Evolutionary conservation across 1,140 invertebrate genomes (phyloP).

Genomic region (Venturia canescens): DNA sequence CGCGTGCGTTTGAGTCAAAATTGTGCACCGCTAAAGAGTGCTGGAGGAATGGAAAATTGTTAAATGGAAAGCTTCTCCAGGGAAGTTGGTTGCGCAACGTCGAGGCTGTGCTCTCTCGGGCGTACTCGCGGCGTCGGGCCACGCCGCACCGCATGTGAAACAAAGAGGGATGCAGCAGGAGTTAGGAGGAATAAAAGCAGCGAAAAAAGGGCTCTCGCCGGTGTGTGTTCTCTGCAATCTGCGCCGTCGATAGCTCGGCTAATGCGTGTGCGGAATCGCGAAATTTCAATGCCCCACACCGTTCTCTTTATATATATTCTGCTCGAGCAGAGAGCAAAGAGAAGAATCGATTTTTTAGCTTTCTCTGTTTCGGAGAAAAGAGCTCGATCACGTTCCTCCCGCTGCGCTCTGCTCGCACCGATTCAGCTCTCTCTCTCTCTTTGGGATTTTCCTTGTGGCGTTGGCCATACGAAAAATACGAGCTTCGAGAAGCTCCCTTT

Average conservation of each 20-base stretch:
- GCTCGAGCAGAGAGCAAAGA: background rate
- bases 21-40: background rate
- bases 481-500: background rate
- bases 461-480: constrained; percentile 4
- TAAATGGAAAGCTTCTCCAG: background rate
- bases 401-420: background rate
- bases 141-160: background rate
- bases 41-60: constrained; percentile 9
- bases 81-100: constrained; percentile 1
- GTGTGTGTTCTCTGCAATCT: background rate
- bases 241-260: background rate
- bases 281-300: constrained; percentile 17
- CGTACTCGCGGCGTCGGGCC: background rate
- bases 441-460: background rate
- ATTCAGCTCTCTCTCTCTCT: background rate
- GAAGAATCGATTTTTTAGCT: background rate
- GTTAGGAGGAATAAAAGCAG: constrained; percentile 3
- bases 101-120: constrained; percentile 10
- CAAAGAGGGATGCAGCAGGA: background rate
- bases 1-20: background rate
- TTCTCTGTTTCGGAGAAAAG: background rate
- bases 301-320: background rate
- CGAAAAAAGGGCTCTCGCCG: background rate
- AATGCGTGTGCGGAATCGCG: constrained; percentile 13
- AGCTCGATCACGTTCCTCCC: constrained; percentile 1